These are phyloP conservation scores for Nomia melanderi DNA, from an alignment of 1,140 invertebrate genomes.

Conservation along the genomic window DNA sequence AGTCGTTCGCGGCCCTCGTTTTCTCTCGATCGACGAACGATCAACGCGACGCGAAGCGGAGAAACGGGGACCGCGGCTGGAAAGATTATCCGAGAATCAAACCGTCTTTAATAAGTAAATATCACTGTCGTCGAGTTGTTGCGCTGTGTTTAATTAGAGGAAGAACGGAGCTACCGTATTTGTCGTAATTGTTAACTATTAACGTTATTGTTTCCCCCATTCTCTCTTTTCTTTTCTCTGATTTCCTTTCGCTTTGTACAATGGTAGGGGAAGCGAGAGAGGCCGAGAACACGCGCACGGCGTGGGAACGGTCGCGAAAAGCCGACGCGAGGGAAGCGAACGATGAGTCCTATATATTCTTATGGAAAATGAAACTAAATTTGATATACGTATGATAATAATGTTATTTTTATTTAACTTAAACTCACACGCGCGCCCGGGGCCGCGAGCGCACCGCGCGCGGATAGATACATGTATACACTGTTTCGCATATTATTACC, in stretches of 20 bases:
- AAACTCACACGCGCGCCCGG: constrained; percentile 41
- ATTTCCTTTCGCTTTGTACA: constrained; percentile 70
- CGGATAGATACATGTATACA: constrained; percentile 28
- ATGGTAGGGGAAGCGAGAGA: constrained; percentile 55
- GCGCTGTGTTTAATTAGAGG: constrained; percentile 28
- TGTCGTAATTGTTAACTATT: constrained; percentile 64
- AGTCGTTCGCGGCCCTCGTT: constrained; percentile 29
- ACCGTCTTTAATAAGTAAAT: constrained; percentile 52
- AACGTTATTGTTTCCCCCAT: constrained; percentile 66
- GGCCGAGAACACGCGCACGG: constrained; percentile 34
- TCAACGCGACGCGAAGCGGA: neutral
- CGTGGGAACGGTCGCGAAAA: constrained; percentile 48
- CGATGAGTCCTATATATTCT: constrained; percentile 67
- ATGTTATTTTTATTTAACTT: constrained; percentile 74
- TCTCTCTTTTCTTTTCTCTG: neutral
- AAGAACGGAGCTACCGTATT: constrained; percentile 17
- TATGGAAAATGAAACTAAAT: constrained; percentile 69
- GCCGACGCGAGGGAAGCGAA: constrained; percentile 27
- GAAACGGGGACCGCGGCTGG: constrained; percentile 21
- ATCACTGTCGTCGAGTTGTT: constrained; percentile 31
- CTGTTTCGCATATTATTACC: too few species aligned
- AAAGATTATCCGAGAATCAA: constrained; percentile 53
- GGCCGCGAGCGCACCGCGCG: too few species aligned
- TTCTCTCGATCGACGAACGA: neutral
- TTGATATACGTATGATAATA: constrained; percentile 67